A percentile compares a stretch with the other conserved stretches of the same genome.
Conservation (phyloP, 1,140 invertebrate species). For the Neotoxoptera formosana region DNA sequence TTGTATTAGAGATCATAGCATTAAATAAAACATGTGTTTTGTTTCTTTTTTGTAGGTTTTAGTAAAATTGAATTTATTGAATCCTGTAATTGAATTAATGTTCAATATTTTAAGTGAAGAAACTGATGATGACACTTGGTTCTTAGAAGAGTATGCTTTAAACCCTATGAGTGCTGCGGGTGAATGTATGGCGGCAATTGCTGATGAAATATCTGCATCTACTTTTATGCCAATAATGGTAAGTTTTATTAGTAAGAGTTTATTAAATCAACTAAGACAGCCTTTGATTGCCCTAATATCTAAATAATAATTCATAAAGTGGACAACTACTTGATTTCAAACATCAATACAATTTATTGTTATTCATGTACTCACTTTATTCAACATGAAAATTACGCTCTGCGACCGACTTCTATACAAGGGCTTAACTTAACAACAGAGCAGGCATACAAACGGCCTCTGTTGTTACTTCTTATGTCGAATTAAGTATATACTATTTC, state of each 20-base stretch:
- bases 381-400: too few relatives aligned
- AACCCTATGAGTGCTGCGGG: slow-evolving; percentile 47
- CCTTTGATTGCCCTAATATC: too few relatives aligned
- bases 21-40: not conserved
- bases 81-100: slow-evolving; percentile 52
- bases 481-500: too few relatives aligned
- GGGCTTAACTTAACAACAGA: too few relatives aligned
- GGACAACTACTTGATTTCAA: not conserved
- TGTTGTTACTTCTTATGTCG: too few relatives aligned
- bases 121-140: slow-evolving; percentile 47
- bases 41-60: not conserved
- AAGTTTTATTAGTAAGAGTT: not conserved
- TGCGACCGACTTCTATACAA: too few relatives aligned
- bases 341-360: too few relatives aligned
- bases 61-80: slow-evolving; percentile 50
- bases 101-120: slow-evolving; percentile 52
- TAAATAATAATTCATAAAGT: not conserved
- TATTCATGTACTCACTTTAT: too few relatives aligned
- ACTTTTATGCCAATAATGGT: slow-evolving; percentile 54
- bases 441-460: too few relatives aligned
- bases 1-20: too few relatives aligned
- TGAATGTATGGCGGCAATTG: slow-evolving; percentile 47
- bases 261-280: not conserved
- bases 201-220: slow-evolving; percentile 48
- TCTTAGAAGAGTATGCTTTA: slow-evolving; percentile 47